A percentile compares a stretch with the other conserved stretches of the same genome.
These are phyloP conservation scores for Columba livia DNA, from an alignment of 2,113 vertebrate species.

Conservation along the genomic window DNA sequence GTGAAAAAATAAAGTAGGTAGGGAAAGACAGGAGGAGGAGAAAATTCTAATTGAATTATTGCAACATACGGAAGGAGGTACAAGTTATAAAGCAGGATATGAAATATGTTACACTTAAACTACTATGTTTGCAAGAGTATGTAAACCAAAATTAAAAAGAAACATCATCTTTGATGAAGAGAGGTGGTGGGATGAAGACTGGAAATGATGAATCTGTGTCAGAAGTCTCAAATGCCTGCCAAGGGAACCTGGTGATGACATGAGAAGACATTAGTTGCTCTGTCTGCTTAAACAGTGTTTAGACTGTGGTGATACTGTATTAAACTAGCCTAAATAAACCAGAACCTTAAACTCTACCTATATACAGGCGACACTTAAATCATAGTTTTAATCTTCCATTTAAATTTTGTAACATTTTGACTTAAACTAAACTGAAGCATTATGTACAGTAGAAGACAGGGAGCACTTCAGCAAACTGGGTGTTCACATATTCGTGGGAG, in stretches of 20 bases:
- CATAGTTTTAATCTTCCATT: background rate
- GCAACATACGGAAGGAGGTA: background rate
- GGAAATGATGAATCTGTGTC: background rate
- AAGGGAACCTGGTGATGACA: background rate
- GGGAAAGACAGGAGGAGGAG: background rate
- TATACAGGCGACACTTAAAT: background rate
- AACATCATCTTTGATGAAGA: background rate
- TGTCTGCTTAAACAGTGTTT: background rate
- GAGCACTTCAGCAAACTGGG: background rate
- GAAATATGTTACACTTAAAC: background rate
- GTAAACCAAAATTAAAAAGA: background rate
- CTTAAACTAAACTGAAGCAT: background rate
- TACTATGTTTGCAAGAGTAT: background rate
- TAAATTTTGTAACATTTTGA: background rate
- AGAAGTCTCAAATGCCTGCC: background rate
- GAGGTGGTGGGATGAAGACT: background rate
- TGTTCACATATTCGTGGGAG: background rate
- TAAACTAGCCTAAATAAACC: background rate
- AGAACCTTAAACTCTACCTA: background rate
- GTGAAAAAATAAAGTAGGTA: background rate
- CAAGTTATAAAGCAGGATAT: background rate
- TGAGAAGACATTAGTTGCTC: accelerated
- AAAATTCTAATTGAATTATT: background rate
- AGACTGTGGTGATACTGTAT: background rate
- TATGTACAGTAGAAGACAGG: background rate